Evolutionary conservation across 2,888 invertebrate species (phyloP).

Genomic region (Tyria jacobaeae): DNA sequence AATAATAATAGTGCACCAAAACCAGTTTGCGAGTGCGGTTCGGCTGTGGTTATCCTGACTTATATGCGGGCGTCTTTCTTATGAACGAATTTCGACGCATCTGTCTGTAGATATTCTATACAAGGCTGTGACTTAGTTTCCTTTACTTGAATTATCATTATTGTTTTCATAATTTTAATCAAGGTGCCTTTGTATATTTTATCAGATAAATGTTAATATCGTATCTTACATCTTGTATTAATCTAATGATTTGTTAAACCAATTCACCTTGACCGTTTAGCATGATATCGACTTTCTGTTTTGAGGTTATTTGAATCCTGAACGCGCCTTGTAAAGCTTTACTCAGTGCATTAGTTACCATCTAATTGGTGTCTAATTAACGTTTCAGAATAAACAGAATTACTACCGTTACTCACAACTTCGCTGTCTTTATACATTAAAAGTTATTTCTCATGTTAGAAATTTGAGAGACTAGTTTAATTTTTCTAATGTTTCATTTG

Average conservation of each 20-base stretch:
- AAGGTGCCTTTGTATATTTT: constrained; percentile 45
- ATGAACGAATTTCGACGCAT: constrained; percentile 68
- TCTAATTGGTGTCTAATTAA: constrained; percentile 56
- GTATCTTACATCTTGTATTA: constrained; percentile 43
- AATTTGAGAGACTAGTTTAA: constrained; percentile 15
- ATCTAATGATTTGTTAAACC: constrained; percentile 53
- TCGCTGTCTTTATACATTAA: not conserved
- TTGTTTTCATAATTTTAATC: constrained; percentile 40
- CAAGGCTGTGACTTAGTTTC: constrained; percentile 48
- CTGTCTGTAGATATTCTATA: constrained; percentile 56
- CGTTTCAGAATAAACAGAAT: constrained; percentile 50
- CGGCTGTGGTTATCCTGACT: constrained; percentile 81
- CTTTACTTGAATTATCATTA: constrained; percentile 33
- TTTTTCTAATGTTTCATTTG: constrained; percentile 22
- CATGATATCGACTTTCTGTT: constrained; percentile 72
- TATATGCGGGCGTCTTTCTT: constrained; percentile 80
- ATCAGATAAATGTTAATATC: constrained; percentile 46
- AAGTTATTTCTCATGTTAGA: not conserved
- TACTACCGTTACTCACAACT: not conserved
- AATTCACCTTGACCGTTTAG: constrained; percentile 78
- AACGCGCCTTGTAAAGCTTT: constrained; percentile 57
- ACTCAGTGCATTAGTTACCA: constrained; percentile 55
- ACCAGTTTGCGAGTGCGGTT: constrained; percentile 84
- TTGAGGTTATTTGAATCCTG: constrained; percentile 73
- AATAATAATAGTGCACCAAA: constrained; percentile 85